phyloP scores from a whole-genome alignment of 2,888 invertebrate genomes.

The Anticlea derivata region DNA sequence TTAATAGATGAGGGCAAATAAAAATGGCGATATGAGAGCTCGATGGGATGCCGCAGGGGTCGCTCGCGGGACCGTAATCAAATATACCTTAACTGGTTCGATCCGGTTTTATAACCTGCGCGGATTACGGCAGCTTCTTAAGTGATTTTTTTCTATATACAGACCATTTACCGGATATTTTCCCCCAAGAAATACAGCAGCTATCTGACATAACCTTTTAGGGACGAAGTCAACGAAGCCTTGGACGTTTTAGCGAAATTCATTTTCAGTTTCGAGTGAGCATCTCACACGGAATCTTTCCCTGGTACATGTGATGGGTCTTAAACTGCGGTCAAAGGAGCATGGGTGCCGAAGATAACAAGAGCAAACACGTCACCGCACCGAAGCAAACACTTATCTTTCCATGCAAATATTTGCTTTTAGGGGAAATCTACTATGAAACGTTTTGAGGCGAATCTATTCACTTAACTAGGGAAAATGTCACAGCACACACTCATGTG shows the following conservation, averaged over 20 bases:
- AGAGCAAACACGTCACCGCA: slow-evolving; percentile 26
- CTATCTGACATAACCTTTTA: slow-evolving; percentile 27
- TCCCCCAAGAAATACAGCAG: slow-evolving; percentile 22
- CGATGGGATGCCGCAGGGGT: slow-evolving; percentile 49
- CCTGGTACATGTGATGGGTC: slow-evolving; percentile 13
- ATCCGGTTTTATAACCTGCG: slow-evolving; percentile 59
- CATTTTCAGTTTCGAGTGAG: slow-evolving; percentile 17
- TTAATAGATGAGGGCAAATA: slow-evolving; percentile 67
- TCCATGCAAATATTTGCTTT: slow-evolving; percentile 29
- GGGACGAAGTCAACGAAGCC: slow-evolving; percentile 24
- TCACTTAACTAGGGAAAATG: slow-evolving; percentile 21
- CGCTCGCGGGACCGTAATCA: slow-evolving; percentile 64
- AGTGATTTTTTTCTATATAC: slow-evolving; percentile 51
- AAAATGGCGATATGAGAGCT: slow-evolving; percentile 63
- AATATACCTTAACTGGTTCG: slow-evolving; percentile 70
- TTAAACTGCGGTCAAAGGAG: slow-evolving; percentile 28
- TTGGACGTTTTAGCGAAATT: slow-evolving; percentile 18
- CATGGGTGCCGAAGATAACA: slow-evolving; percentile 35
- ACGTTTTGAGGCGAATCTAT: slow-evolving; percentile 28
- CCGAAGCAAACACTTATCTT: slow-evolving; percentile 33
- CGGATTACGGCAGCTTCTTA: slow-evolving; percentile 58
- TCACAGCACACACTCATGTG: not conserved
- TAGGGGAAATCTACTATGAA: slow-evolving; percentile 22
- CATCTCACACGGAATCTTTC: slow-evolving; percentile 21
- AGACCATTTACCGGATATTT: slow-evolving; percentile 28